Percentiles rank a stretch among this genome's conserved stretches.
Conservation (phyloP, 2,888 invertebrate genomes). For the Nipponacmea schrenckii region DNA sequence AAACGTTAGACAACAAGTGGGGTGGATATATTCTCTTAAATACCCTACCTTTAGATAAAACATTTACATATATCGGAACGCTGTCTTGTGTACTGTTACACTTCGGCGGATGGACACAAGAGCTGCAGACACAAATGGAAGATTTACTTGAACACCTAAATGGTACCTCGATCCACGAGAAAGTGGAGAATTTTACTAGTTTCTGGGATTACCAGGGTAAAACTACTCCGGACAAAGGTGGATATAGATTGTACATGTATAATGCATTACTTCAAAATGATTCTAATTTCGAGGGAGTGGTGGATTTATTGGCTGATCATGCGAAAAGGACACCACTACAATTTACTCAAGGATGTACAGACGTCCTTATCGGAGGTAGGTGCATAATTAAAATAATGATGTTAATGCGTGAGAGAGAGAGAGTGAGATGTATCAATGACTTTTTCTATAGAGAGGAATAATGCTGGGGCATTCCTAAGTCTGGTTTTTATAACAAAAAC, state of each 20-base stretch:
- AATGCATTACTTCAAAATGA: neutral
- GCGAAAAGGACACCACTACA: neutral
- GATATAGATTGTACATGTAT: neutral
- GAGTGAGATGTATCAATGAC: too few relatives aligned
- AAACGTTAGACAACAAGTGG: neutral
- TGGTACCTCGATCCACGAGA: neutral
- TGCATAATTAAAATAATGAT: neutral
- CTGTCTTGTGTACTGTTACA: neutral
- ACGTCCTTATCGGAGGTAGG: neutral
- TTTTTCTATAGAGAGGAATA: too few relatives aligned
- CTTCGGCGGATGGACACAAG: neutral
- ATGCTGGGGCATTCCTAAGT: too few relatives aligned
- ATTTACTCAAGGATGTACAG: neutral
- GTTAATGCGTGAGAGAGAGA: too few relatives aligned
- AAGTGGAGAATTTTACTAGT: neutral
- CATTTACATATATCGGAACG: neutral
- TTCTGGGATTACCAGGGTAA: slow-evolving; percentile 14
- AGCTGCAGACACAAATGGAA: neutral
- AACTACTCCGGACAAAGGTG: neutral
- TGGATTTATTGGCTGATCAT: neutral
- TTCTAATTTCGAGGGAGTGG: neutral
- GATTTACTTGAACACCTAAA: neutral
- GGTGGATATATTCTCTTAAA: slow-evolving; percentile 10
- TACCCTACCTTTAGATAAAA: neutral
- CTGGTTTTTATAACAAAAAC: too few relatives aligned